phyloP scores from a whole-genome alignment of 2,797 vertebrate genomes.

The Uromys caudimaculatus region DNA sequence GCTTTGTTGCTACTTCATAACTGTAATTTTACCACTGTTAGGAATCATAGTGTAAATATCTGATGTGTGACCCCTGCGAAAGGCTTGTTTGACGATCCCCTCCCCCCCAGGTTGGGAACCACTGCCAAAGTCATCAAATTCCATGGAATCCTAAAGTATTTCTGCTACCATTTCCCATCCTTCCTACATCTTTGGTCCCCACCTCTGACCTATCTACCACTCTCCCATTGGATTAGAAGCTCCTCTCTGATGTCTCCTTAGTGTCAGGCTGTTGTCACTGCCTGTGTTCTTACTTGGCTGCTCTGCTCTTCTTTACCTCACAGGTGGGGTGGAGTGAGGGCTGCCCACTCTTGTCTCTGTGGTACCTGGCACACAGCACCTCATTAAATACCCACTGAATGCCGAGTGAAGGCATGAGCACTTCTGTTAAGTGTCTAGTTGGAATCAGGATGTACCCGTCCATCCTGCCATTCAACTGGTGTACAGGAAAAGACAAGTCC shows the following conservation, averaged over 20 bases:
- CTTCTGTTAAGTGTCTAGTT: conserved; percentile 5
- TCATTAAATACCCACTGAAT: background rate
- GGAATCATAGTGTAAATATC: background rate
- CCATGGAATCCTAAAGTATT: background rate
- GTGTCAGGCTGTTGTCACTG: background rate
- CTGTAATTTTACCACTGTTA: background rate
- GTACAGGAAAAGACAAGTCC: background rate
- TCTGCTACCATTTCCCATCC: background rate
- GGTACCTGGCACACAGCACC: background rate
- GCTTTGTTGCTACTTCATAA: background rate
- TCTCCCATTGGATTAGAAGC: background rate
- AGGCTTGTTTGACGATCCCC: background rate
- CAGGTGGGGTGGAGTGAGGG: background rate
- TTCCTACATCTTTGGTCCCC: background rate
- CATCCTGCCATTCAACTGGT: background rate
- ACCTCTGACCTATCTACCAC: background rate
- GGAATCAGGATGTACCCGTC: background rate
- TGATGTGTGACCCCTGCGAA: background rate
- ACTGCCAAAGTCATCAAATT: background rate
- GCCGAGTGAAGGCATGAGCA: background rate
- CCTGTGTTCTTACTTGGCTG: background rate
- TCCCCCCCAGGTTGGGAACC: background rate
- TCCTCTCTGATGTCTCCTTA: background rate
- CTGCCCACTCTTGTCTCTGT: background rate
- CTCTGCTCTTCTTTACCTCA: background rate